phyloP scores from a whole-genome alignment of 2,888 invertebrate species.

The Cynaeus angustus region DNA sequence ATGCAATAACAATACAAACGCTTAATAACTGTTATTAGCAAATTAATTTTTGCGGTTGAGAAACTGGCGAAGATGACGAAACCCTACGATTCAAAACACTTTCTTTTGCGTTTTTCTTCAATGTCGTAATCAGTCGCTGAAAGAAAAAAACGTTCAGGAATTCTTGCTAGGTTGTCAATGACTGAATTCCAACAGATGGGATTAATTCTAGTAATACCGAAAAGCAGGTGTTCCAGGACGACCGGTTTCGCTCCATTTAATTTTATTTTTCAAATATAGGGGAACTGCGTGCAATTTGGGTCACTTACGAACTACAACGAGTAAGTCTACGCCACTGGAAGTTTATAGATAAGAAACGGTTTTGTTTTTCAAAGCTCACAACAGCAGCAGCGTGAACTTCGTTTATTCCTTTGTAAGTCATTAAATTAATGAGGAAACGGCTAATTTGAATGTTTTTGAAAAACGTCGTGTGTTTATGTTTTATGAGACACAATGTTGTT shows the following conservation, averaged over 20 bases:
- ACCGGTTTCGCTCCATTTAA: constrained; percentile 27
- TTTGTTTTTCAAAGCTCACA: background rate
- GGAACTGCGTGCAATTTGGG: constrained; percentile 1
- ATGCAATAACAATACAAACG: constrained; percentile 39
- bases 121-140: constrained; percentile 19
- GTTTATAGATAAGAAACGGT: too few relatives aligned
- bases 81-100: constrained; percentile 18
- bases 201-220: constrained; percentile 19
- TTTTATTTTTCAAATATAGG: constrained; percentile 16
- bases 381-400: background rate
- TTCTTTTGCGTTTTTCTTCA: constrained; percentile 31
- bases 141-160: constrained; percentile 23
- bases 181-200: constrained; percentile 22
- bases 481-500: background rate
- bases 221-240: constrained; percentile 23
- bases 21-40: constrained; percentile 45
- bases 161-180: constrained; percentile 22
- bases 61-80: constrained; percentile 35
- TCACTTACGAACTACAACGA: constrained; percentile 2
- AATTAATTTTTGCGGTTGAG: constrained; percentile 45
- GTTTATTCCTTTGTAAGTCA: background rate
- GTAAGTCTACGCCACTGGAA: too few relatives aligned
- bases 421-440: background rate
- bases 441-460: background rate
- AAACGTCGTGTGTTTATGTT: background rate